phyloP scores from a whole-genome alignment of 2,888 invertebrate species.

The Drosophila diplacantha region DNA sequence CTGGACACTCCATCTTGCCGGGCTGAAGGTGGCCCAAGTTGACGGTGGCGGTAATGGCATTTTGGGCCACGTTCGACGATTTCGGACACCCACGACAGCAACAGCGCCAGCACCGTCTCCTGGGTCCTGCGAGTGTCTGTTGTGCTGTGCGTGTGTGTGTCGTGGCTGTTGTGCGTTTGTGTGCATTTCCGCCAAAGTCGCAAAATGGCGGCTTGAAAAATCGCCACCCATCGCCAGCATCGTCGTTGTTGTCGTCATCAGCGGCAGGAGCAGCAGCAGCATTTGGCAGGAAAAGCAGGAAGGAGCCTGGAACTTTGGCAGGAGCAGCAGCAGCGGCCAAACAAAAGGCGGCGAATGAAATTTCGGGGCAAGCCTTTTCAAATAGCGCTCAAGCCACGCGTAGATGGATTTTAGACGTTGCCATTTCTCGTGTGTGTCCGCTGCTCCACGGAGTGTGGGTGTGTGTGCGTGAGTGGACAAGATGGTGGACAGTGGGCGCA shows the following conservation, averaged over 20 bases:
- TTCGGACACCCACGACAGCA: conserved; percentile 56
- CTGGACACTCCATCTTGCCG: conserved; percentile 55
- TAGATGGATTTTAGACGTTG: conserved; percentile 42
- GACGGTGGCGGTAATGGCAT: conserved; percentile 71
- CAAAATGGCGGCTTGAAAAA: conserved; percentile 72
- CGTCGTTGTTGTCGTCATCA: conserved; percentile 22
- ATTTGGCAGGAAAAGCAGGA: conserved; percentile 7
- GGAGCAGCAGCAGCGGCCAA: conserved; percentile 25
- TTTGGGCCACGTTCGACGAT: conserved; percentile 66
- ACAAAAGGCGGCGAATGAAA: conserved; percentile 62
- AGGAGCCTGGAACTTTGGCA: conserved; percentile 40
- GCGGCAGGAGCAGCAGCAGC: conserved; percentile 14
- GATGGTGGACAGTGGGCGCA: conserved; percentile 33
- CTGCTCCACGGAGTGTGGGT: neutral
- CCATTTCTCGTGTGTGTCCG: conserved; percentile 21
- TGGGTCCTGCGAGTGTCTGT: conserved; percentile 16
- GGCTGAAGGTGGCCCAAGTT: conserved; percentile 52
- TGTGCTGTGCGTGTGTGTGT: conserved; percentile 22
- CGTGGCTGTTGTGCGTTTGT: conserved; percentile 25
- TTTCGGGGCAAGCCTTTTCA: conserved; percentile 54
- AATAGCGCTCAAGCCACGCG: conserved; percentile 41
- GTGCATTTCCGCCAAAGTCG: conserved; percentile 64
- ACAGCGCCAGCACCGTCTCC: conserved; percentile 35
- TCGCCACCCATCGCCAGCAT: conserved; percentile 39
- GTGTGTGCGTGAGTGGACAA: conserved; percentile 23